Evolutionary conservation across 2,888 invertebrate genomes (phyloP).

Genomic region (Terebella lapidaria): DNA sequence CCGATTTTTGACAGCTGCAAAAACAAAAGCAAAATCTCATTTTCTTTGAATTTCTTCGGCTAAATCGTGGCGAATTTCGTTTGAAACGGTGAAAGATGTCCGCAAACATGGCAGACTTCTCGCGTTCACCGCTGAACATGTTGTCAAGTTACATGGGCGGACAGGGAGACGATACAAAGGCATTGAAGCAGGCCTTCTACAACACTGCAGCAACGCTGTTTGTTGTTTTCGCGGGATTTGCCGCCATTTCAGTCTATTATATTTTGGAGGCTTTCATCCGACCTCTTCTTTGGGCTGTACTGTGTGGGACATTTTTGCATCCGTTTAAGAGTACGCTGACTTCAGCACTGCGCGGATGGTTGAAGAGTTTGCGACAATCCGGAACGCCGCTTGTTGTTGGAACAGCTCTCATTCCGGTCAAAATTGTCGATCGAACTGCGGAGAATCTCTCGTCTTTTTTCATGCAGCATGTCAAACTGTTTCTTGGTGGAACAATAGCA

Average conservation of each 20-base stretch:
- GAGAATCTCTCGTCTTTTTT: constrained; percentile 70
- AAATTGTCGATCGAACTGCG: constrained; percentile 68
- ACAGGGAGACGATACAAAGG: constrained; percentile 65
- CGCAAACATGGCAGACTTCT: constrained; percentile 1
- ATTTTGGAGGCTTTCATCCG: constrained; percentile 82
- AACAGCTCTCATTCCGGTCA: constrained; percentile 57
- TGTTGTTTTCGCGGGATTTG: constrained; percentile 63
- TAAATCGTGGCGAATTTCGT: too few species aligned
- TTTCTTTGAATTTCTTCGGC: too few species aligned
- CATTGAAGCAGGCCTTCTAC: constrained; percentile 86
- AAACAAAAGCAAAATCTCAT: too few species aligned
- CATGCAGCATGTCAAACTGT: constrained; percentile 64
- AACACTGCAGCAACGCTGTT: constrained; percentile 79
- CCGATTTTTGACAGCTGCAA: too few species aligned
- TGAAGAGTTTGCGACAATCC: constrained; percentile 37
- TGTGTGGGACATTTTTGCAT: constrained; percentile 95
- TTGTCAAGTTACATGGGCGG: constrained; percentile 11
- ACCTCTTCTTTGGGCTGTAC: constrained; percentile 89
- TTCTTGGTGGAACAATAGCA: constrained; percentile 55
- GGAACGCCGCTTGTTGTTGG: constrained; percentile 56
- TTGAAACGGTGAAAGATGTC: too few species aligned
- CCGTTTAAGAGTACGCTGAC: constrained; percentile 84
- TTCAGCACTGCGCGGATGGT: constrained; percentile 73
- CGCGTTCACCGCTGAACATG: constrained; percentile 11
- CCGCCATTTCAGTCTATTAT: constrained; percentile 51